Evolutionary conservation across 2,797 vertebrate species (phyloP).

Genomic region (Oryzias sinensis): DNA sequence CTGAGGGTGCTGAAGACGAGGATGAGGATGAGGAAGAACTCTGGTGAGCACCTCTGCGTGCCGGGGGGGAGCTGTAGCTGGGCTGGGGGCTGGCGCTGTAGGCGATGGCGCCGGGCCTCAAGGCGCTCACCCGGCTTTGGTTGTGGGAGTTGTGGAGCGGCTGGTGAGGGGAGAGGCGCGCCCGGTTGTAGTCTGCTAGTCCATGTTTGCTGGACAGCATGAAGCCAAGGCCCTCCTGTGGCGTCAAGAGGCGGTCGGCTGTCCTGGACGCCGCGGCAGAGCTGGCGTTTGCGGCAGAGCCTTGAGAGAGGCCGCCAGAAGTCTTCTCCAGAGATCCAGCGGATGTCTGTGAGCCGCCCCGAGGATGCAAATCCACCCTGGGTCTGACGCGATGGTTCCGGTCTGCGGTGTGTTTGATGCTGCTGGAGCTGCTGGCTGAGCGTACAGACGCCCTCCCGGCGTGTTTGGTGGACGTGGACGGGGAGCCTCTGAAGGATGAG

Average conservation of each 20-base stretch:
- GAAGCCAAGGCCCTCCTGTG: conserved; percentile 77
- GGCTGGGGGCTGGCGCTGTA: conserved; percentile 39
- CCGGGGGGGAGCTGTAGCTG: conserved; percentile 48
- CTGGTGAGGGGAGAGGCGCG: conserved; percentile 54
- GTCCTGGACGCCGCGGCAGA: conserved; percentile 56
- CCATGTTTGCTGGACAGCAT: conserved; percentile 82
- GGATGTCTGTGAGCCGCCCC: conserved; percentile 51
- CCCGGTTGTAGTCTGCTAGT: conserved; percentile 67
- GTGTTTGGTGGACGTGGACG: conserved; percentile 42
- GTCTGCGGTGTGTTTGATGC: conserved; percentile 54
- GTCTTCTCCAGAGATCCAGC: conserved; percentile 73
- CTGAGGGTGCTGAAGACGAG: conserved; percentile 51
- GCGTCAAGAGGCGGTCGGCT: conserved; percentile 73
- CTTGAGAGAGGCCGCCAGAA: conserved; percentile 56
- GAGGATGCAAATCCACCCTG: conserved; percentile 78
- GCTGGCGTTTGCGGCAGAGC: conserved; percentile 51
- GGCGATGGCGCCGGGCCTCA: conserved; percentile 50
- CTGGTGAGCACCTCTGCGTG: conserved; percentile 45
- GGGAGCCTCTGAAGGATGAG: conserved; percentile 41
- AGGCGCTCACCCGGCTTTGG: conserved; percentile 46
- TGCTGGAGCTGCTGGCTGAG: conserved; percentile 54
- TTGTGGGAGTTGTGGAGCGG: conserved; percentile 37
- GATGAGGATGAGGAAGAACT: conserved; percentile 41
- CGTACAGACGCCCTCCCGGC: conserved; percentile 35
- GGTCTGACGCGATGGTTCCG: conserved; percentile 68